phyloP scores from a whole-genome alignment of 2,888 invertebrate genomes.

The Desoria tigrina region DNA sequence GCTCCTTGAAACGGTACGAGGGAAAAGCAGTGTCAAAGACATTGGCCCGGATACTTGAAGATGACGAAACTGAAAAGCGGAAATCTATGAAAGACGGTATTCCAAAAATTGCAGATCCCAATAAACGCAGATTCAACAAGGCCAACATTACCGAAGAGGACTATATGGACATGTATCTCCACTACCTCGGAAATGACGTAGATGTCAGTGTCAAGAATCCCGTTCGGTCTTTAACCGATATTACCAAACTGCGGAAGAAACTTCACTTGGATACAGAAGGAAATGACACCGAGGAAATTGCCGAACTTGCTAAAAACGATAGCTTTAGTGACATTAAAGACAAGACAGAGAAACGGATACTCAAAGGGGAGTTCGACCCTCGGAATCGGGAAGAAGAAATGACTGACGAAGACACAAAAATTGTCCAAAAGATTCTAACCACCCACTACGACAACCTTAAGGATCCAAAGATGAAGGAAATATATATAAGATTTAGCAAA shows the following conservation, averaged over 20 bases:
- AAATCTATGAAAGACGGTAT: neutral
- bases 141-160: constrained; percentile 28
- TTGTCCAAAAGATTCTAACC: neutral
- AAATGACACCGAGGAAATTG: neutral
- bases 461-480: neutral
- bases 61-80: neutral
- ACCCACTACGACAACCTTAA: neutral
- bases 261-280: constrained; percentile 25
- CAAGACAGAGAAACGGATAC: neutral
- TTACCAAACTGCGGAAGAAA: constrained; percentile 24
- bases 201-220: constrained; percentile 18
- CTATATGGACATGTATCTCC: constrained; percentile 35
- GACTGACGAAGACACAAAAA: neutral
- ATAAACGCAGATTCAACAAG: constrained; percentile 23
- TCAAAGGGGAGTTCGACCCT: neutral
- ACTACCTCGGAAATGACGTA: constrained; percentile 24
- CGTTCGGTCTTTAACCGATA: constrained; percentile 19
- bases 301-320: neutral
- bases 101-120: neutral
- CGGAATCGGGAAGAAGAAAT: neutral
- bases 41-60: neutral
- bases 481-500: neutral
- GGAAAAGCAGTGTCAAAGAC: neutral
- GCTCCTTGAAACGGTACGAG: neutral
- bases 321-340: neutral